Base-by-base conservation (phyloP, 64 coral and sea anemone species). In the Stichodactyla helianthus region DNA sequence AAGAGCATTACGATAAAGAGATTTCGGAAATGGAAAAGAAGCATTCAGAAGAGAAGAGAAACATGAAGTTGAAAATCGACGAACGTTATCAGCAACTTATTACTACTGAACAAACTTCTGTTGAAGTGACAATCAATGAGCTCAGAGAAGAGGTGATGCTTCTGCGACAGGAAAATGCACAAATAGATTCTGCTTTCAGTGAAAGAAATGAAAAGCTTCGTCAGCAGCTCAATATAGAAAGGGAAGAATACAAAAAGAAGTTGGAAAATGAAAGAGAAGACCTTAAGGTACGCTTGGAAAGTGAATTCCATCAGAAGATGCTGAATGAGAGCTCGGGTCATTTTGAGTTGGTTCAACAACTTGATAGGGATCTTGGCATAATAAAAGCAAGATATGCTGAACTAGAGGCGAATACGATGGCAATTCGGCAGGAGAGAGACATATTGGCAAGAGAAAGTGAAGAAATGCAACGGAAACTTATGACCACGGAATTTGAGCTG, bases 1-100 rank as follows among this genome's bases (percentile, higher is more conserved):
- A 97, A 5, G 94, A 97, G 63, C 88, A 89, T 20, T 97, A 93
- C 22, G 94, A 97, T 28, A 91, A 87, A 22, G 94, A 97, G 22
- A 97, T 97, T 83, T 64, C 91, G 10, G 91, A 97, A 82, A 90
- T 93, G 60, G 88, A 92, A 50, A 91, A 87, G 57, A 90, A 83
- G 74, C 89, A 90, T 18, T 86, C 91, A 0, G 91, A 97, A n/a
- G 94, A 97, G 27, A 97, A 87, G 82, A 82, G 92, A 53, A 54
- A 77, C 0, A 58, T 97, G 12, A 97, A 97, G 76, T 22, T 81
- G 52, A 97, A 89, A 84, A 88, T 89, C 51, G 94, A 97, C 52
- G 94, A 92, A 67, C 85, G 88, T 54, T 93, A 97, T 77, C 94
- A 97, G 17, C 84, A 90, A 6, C 25, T 89, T 17, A 85, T 97